Evolutionary conservation across 2,888 invertebrate species (phyloP), one percentile per base, ranked within the genome.

Genomic region (Drosophila testacea): DNA sequence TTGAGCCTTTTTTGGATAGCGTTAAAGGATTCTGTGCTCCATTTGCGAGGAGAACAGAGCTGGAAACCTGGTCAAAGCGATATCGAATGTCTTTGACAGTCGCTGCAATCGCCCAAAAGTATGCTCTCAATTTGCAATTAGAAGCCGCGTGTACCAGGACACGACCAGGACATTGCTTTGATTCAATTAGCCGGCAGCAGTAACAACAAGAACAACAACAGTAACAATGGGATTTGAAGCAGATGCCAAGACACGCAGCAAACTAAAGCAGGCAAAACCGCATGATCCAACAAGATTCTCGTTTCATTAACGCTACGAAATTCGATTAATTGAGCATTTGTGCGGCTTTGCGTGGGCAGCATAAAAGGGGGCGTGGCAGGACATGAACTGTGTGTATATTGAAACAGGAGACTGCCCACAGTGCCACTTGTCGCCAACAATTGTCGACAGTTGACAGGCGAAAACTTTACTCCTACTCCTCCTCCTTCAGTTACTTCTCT

Each of bases 311-410:
- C 76, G 69, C 75, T 61, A 28, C 69, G 67, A 73, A 84, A 84
- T 84, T 87, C 84, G 88, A 84, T 89, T 84, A 84, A 84, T 84
- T 89, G 88, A 84, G 88, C 85, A 84, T 84, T 84, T 84, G 84
- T 83, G 73, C 67, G 89, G 78, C 83, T 69, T 69, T 63, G 32
- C 6, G n/a, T 39, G 13, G 16, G 6, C n/a, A 36, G 13, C 3
- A 41, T 7, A 39, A 6, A 22, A 9, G 6, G 57, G 41, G 61
- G 52, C 46, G 46, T 67, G 71, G 51, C 59, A 52, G 51, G 46
- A 28, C 51, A 54, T 27, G 10, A 59, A 54, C 32, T 34, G 50
- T 42, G 41, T 34, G 52, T 61, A 46, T 46, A 55, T 44, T 44
- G 34, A 57, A 63, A 13, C 27, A 38, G 11, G 22, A 54, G 50